A percentile compares a stretch with the other conserved stretches of the same genome.
phyloP scores from a whole-genome alignment of 2,888 invertebrate species.

The Volucella inflata region DNA sequence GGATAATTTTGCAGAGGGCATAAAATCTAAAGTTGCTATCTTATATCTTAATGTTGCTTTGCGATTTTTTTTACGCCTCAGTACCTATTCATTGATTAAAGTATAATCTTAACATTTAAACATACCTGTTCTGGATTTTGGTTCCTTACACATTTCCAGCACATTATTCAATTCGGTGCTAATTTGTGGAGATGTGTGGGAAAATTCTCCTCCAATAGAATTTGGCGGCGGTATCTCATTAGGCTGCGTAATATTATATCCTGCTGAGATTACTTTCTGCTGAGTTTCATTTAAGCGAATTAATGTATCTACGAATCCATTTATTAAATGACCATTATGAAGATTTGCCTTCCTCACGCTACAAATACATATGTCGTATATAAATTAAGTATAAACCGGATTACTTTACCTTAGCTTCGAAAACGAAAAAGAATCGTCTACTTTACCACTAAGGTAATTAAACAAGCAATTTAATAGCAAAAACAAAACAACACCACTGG shows the following conservation, averaged over 20 bases:
- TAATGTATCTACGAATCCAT: constrained; percentile 38
- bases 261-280: constrained; percentile 42
- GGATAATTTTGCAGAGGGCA: too few relatives aligned
- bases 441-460: constrained; percentile 80
- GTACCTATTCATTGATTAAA: neutral
- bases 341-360: constrained; percentile 45
- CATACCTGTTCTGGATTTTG: constrained; percentile 58
- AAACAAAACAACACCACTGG: constrained; percentile 80
- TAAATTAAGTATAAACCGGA: neutral
- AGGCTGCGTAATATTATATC: constrained; percentile 53
- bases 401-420: constrained; percentile 80
- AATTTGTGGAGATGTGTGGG: constrained; percentile 30
- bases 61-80: too few relatives aligned
- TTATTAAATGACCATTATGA: constrained; percentile 36
- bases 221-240: constrained; percentile 31
- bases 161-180: constrained; percentile 37
- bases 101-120: neutral
- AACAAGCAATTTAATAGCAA: constrained; percentile 80
- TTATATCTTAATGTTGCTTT: too few relatives aligned
- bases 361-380: constrained; percentile 46
- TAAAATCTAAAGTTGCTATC: too few relatives aligned
- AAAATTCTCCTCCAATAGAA: constrained; percentile 21
- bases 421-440: constrained; percentile 79
- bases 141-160: constrained; percentile 60
- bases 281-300: constrained; percentile 50